Conservation (phyloP, 2,113 vertebrate genomes). For the Butastur rufipennis region DNA sequence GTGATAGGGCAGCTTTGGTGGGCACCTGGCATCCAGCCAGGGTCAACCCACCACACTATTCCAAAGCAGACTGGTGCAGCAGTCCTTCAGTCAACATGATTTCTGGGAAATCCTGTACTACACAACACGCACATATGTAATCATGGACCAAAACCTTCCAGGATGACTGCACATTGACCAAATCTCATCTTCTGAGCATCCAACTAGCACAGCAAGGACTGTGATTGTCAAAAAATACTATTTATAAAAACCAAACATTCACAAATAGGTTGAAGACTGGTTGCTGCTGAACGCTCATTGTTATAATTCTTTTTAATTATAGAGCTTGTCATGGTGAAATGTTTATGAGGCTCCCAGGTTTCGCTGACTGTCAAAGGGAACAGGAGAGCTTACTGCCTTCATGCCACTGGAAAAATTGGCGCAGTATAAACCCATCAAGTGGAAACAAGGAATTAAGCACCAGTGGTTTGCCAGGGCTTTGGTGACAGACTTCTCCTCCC, state of each 20-base stretch:
- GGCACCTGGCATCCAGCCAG: too few relatives aligned
- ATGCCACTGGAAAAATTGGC: not conserved
- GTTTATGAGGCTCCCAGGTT: not conserved
- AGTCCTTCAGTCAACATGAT: not conserved
- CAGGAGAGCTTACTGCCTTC: not conserved
- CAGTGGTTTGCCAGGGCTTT: not conserved
- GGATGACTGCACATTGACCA: not conserved
- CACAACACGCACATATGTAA: fast-evolving
- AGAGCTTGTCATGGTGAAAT: not conserved
- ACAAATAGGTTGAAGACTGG: not conserved
- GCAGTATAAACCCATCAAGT: not conserved
- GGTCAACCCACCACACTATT: not conserved
- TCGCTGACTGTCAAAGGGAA: not conserved
- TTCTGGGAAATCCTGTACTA: not conserved
- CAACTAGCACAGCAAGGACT: not conserved
- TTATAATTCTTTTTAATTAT: not conserved
- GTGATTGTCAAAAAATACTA: not conserved
- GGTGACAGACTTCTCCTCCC: not conserved
- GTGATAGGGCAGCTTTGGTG: too few relatives aligned
- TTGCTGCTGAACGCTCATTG: not conserved
- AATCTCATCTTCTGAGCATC: not conserved
- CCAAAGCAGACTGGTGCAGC: not conserved
- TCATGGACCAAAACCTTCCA: not conserved
- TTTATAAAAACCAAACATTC: not conserved
- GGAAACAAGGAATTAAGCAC: slow-evolving; percentile 8